Evolutionary conservation across 2,797 vertebrate species (phyloP), one percentile per base, ranked within the genome.

Genomic region (Lates japonicus): DNA sequence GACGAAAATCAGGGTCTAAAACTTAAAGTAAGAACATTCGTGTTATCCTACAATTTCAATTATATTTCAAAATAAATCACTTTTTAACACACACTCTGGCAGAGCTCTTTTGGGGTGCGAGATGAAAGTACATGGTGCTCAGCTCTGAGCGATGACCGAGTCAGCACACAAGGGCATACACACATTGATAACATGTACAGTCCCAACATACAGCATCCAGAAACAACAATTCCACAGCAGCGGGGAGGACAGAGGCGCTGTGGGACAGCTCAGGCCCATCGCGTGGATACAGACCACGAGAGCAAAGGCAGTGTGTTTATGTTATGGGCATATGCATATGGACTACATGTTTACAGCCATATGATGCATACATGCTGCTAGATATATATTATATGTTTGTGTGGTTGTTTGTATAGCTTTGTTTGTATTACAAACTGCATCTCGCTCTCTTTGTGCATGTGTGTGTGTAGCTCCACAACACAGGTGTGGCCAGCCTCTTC

Each of bases 261-360:
- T 35, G 61, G 82, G 78, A 82, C 67, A 61, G 19, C 81, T 74
- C 70, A 41, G 65, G 83, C 78, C 16, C 80, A 81, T 72, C 72
- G 78, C 48, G 46, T 81, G 74, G 88, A 82, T 58, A 71, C 52
- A 76, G 92, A 94, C 90, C 91, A 92, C 90, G 91, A 87, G 79
- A 91, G 84, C 16, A 44, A 90, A 78, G 87, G 80, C 74, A 67
- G 68, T 5, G 44, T 92, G 92, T 93, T 94, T 93, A 92, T 54
- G 89, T 90, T 79, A 82, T 70, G 85, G 83, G 78, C 83, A 84
- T 79, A 78, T 82, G 90, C 86, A 83, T 84, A 86, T 66, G 80
- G 82, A 85, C 69, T 81, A 59, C 81, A 73, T 68, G 74, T 85
- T 89, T 90, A 92, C 82, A 87, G 82, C 86, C 90, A 79, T 86